Conservation (phyloP, 2,797 vertebrate species). For the Benthosema pterotum region DNA sequence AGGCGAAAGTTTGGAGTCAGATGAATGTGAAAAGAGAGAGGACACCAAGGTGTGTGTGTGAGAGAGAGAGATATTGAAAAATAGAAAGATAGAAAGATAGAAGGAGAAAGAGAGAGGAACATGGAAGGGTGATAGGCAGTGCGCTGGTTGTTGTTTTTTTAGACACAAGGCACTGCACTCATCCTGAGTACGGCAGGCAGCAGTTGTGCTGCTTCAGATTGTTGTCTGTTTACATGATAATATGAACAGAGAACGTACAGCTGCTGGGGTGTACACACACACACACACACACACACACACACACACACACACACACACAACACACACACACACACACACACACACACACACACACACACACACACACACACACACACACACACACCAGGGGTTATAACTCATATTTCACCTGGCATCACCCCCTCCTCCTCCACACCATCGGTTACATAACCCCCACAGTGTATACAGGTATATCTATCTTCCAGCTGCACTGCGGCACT, state of each 20-base stretch:
- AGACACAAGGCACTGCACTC: slow-evolving; percentile 63
- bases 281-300: slow-evolving; percentile 16
- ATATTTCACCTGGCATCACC: slow-evolving; percentile 57
- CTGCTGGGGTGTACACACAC: too few species aligned
- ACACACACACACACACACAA: slow-evolving; percentile 2
- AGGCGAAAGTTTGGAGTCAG: slow-evolving; percentile 23
- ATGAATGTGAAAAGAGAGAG: slow-evolving; percentile 9
- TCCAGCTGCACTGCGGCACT: slow-evolving; percentile 68
- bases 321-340: slow-evolving; percentile 1
- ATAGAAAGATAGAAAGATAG: too few species aligned
- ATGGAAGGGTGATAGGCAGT: slow-evolving; percentile 27
- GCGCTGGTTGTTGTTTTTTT: slow-evolving; percentile 65
- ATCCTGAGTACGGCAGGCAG: slow-evolving; percentile 64
- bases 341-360: slow-evolving; percentile 1
- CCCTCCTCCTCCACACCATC: slow-evolving; percentile 48
- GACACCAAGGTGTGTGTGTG: neutral
- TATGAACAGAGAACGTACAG: slow-evolving; percentile 57
- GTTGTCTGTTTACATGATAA: slow-evolving; percentile 77
- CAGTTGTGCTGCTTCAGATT: slow-evolving; percentile 70
- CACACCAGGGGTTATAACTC: slow-evolving; percentile 52
- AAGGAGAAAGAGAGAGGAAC: neutral
- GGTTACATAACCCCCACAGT: slow-evolving; percentile 62
- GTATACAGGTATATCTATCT: slow-evolving; percentile 49
- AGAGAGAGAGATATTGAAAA: neutral
- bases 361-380: neutral